These are phyloP conservation scores for Machimus rusticus DNA, from an alignment of 2,888 invertebrate genomes.

Conservation along the genomic window DNA sequence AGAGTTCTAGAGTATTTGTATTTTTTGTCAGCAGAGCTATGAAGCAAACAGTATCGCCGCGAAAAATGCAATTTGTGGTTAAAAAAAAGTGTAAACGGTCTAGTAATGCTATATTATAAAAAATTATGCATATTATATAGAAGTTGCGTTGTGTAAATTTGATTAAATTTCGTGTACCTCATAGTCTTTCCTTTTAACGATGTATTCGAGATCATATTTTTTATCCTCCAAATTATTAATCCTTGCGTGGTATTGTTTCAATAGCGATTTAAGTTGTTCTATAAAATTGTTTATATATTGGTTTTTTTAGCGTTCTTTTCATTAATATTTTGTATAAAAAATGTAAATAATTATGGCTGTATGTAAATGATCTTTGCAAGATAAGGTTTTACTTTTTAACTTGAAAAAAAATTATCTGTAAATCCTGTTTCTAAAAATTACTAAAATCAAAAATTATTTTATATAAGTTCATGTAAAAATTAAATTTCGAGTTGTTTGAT, in stretches of 20 bases:
- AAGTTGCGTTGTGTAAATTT: conserved; percentile 47
- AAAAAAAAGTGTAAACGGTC: conserved; percentile 1
- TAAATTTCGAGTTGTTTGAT: neutral
- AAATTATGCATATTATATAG: neutral
- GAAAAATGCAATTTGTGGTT: neutral
- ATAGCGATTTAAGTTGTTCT: conserved; percentile 79
- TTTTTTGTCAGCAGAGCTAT: neutral
- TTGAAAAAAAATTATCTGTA: neutral
- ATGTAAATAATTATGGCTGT: neutral
- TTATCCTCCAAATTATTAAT: conserved; percentile 88
- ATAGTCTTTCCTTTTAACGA: conserved; percentile 97
- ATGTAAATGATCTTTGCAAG: neutral
- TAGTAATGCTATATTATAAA: neutral
- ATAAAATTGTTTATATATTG: conserved; percentile 53
- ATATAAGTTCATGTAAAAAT: neutral
- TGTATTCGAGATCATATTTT: conserved; percentile 98
- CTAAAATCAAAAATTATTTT: neutral
- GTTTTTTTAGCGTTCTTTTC: conserved; percentile 13
- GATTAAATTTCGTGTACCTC: conserved; percentile 77
- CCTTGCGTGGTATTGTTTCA: conserved; percentile 88
- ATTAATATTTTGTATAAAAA: neutral
- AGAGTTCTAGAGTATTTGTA: neutral
- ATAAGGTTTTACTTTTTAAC: neutral
- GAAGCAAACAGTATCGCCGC: neutral
- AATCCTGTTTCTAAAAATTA: neutral